Evolutionary conservation across 1,140 invertebrate species (phyloP), one percentile per base, ranked within the genome.

Genomic region (Amphibalanus amphitrite): DNA sequence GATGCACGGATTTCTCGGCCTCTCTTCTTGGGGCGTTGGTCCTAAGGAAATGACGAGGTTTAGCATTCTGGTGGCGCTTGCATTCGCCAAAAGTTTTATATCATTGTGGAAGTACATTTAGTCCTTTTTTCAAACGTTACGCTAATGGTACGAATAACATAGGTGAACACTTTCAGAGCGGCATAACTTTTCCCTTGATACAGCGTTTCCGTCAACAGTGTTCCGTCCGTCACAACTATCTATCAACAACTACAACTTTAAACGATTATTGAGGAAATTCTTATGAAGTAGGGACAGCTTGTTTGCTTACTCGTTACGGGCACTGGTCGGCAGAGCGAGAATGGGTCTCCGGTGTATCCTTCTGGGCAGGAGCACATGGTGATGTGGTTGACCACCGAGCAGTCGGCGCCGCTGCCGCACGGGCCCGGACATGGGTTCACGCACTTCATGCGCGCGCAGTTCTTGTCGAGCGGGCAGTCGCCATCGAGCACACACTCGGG

Each of bases 401-500:
- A 90, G 73, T 85, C 83, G 28, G 89, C 85, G 75, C 85, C 85
- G 33, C 79, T 78, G 68, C 89, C 89, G 80, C 89, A 91, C n/a
- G 87, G 86, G 47, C 88, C 86, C 67, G 83, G 81, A 78, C 89
- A 90, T 23, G 89, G 88, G 78, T 90, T 85, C 77, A 82, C 81
- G 79, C 89, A 90, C 79, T 87, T 88, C 77, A 86, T 83, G 75
- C 88, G 85, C 74, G 89, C 88, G 78, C 90, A 91, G 67, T 89
- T 86, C 77, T 85, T 86, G 77, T 88, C 82, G 74, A 84, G 83
- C 23, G 86, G 79, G 80, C 90, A 92, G 75, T 93, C 90, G 0
- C 88, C 86, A 77, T 90, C 83, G 0, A 89, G 87, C 25, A 89
- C 83, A 82, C 89, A 92, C 81, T 90, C 90, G 28, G 89, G 89